Evolutionary conservation across 1,140 invertebrate genomes (phyloP), one percentile per base, ranked within the genome.

Genomic region (Apis florea): DNA sequence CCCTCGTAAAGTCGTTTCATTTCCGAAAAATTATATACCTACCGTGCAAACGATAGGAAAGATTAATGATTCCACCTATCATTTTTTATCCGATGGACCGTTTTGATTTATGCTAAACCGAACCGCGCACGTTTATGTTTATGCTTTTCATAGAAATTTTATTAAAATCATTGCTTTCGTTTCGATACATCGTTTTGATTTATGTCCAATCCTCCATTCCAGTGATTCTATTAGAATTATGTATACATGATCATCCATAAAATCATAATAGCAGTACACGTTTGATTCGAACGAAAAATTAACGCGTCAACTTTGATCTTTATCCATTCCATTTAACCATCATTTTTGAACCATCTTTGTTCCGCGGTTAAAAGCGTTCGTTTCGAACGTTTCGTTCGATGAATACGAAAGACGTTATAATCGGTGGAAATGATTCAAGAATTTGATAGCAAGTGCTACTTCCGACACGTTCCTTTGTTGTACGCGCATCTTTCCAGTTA

Each of bases 21-120:
- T 49, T 75, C 61, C 10, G 47, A 80, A 75, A 76, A 72, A n/a
- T 47, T 58, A 40, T 58, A 40, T 58, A 72, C 70, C 54, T 40
- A 58, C 21, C 31, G 49, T n/a, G 66, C 64, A 64, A 49, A 54
- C 24, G 74, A 56, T 24, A 49, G 17, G 47, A 26, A 66, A 83
- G 69, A 85, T 84, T 85, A 56, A 85, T 85, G 82, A 64, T 80
- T 72, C 26, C 24, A 11, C 11, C 15, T 19, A 79, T 84, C 54
- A 72, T 80, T 71, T 67, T 47, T 85, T 71, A 75, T 79, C 8
- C 26, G 13, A 83, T 71, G 31, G 26, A 70, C 40, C n/a, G 12
- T 31, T 64, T 31, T 56, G 26, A 71, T 19, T 21, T n/a, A 72
- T 17, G 19, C 19, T 54, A 54, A 75, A 66, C 31, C 24, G 61